Conservation (phyloP, 2,888 invertebrate genomes). For the Cheilosia vernalis region DNA sequence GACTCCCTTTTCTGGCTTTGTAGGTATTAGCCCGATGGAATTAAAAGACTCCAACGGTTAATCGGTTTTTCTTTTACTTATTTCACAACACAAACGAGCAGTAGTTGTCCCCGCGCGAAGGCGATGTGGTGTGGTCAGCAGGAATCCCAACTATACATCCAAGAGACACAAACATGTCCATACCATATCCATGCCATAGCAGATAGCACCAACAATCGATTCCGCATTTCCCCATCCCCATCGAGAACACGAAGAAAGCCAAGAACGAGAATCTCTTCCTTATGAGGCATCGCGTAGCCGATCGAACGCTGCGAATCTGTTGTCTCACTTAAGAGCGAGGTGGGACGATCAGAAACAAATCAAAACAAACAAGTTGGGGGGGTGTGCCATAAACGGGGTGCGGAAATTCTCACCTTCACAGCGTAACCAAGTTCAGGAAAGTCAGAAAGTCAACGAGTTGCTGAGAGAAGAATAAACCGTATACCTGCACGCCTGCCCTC, state of each 20-base stretch:
- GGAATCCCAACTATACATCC: slow-evolving; percentile 39
- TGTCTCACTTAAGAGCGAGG: slow-evolving; percentile 64
- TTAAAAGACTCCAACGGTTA: slow-evolving; percentile 62
- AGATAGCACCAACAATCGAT: slow-evolving; percentile 14
- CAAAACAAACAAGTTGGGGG: slow-evolving; percentile 36
- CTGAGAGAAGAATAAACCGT: slow-evolving; percentile 15
- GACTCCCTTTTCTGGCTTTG: slow-evolving; percentile 68
- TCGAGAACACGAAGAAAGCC: slow-evolving; percentile 33
- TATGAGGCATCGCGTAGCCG: slow-evolving; percentile 11
- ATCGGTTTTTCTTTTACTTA: slow-evolving; percentile 52
- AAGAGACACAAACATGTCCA: slow-evolving; percentile 22
- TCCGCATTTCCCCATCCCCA: slow-evolving; percentile 53
- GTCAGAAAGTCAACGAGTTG: slow-evolving; percentile 59
- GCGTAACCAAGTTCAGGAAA: slow-evolving; percentile 54
- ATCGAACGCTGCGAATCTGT: slow-evolving; percentile 40
- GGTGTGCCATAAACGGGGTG: slow-evolving; percentile 5
- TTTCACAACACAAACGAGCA: slow-evolving; percentile 10
- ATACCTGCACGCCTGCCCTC: slow-evolving; percentile 20
- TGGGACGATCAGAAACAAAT: slow-evolving; percentile 39
- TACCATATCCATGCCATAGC: background rate
- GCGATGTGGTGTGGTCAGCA: slow-evolving; percentile 48
- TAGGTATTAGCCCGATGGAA: slow-evolving; percentile 33
- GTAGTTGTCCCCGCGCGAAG: slow-evolving; percentile 54
- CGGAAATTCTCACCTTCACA: slow-evolving; percentile 58
- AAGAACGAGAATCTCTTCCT: slow-evolving; percentile 56